Conservation (phyloP, 2,797 vertebrate species). For the Natrix natrix region DNA sequence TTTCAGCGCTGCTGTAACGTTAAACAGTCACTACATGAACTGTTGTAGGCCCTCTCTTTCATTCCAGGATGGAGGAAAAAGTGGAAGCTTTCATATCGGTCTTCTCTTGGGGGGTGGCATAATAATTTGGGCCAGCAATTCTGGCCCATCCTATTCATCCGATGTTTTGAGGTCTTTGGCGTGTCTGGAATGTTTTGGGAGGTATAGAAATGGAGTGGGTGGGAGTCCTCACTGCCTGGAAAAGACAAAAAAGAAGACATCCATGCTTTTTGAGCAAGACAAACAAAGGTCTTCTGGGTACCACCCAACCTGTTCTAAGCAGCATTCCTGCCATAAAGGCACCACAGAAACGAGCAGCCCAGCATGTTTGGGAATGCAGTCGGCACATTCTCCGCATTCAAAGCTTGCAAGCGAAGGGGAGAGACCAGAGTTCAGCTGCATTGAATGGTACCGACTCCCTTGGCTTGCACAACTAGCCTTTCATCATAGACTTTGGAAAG, state of each 20-base stretch:
- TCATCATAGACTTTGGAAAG: too few species aligned
- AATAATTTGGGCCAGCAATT: too few species aligned
- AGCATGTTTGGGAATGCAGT: conserved; percentile 49
- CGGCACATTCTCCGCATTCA: conserved; percentile 48
- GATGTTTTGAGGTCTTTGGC: background rate
- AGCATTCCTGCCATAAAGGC: conserved; percentile 58
- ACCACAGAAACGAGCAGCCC: conserved; percentile 44
- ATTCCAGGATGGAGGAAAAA: too few species aligned
- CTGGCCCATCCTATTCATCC: background rate
- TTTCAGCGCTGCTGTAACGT: too few species aligned
- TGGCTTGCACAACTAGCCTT: background rate
- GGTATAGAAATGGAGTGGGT: background rate
- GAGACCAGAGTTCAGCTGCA: background rate
- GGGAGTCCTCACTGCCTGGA: background rate
- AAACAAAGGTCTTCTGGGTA: conserved; percentile 58
- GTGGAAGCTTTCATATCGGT: background rate
- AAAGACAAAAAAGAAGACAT: background rate
- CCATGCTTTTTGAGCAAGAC: background rate
- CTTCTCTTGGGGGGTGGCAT: background rate
- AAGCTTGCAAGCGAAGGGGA: background rate
- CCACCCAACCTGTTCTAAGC: conserved; percentile 41
- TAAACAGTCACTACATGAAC: too few species aligned
- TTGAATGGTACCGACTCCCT: too few species aligned
- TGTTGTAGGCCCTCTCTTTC: too few species aligned
- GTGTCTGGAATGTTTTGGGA: conserved; percentile 19